Evolutionary conservation across 2,888 invertebrate genomes (phyloP), one percentile per base, ranked within the genome.

Genomic region (Omphaloscelis lunosa): DNA sequence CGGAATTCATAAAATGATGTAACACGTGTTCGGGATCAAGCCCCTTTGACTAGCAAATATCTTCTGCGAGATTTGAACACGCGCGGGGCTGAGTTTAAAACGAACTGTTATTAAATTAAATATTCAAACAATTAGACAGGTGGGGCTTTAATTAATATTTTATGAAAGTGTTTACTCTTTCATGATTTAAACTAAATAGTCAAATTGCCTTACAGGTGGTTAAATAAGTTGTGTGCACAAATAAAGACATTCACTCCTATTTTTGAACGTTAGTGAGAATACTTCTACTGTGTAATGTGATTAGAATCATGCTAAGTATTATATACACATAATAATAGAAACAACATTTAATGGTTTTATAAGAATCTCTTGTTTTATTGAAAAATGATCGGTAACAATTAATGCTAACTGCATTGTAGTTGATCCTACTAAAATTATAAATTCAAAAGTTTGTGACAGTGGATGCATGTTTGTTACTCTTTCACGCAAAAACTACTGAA

Each of bases 11-110:
- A 59, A 78, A 68, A 29, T 59, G 11, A 27, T 65, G 73, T 45
- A 39, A 39, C 73, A 84, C 67, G 74, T 84, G 79, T 63, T 48
- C 29, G 51, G 11, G 62, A 66, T 70, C 34, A 63, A 34, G 48
- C 53, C 27, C 17, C 12, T 59, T 78, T 71, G 23, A 71, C 51
- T 6, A 62, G 15, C 34, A 61, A 66, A 72, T 78, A 72, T 63
- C 41, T 53, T 84, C 73, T 41, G 61, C 9, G 27, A 23, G 48
- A 62, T n/a, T 72, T 53, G n/a, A 23, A 68, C 41, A 17, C 29
- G 23, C 11, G 23, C 3, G n/a, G 2, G 17, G 1, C n/a, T n/a
- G n/a, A 17, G 34, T 15, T 75, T 51, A 5, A 34, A 58, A 51
- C 12, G 11, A 17, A 51, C 29, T 69, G 11, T 66, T 56, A 23